Evolutionary conservation across 2,113 vertebrate species (phyloP), one percentile per base, ranked within the genome.

Genomic region (Danionella cerebrum): DNA sequence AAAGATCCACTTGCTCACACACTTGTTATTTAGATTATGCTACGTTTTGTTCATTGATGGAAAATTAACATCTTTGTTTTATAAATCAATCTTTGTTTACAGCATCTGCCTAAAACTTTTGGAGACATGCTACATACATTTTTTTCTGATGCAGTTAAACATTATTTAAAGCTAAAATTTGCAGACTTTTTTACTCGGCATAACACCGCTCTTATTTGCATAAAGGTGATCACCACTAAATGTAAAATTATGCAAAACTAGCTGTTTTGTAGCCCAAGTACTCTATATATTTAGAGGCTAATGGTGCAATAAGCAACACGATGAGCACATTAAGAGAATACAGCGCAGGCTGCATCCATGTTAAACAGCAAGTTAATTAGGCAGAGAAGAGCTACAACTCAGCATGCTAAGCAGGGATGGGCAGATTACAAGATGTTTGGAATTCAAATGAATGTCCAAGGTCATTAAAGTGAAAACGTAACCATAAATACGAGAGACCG

Each of bases 311-410:
- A 63, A 48, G 42, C 58, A 29, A 24, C 25, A 62, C 39, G 36
- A 22, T 55, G 19, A 38, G 53, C 29, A 42, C 27, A 35, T 48
- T 33, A 22, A 35, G 42, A 35, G 42, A 48, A 63, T 36, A 36
- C 59, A 35, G 29, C 42, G 22, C 27, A 27, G 36, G 55, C 36
- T 42, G 27, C 24, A 41, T 59, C n/a, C 22, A 36, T 63, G 42
- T 48, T 63, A 63, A 63, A 48, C 29, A 63, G 59, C 27, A 21
- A 62, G 41, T 19, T 63, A 63, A 48, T 63, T 48, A 63, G 42
- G 44, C 59, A 48, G 27, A 1, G 29, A 63, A 63, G 41, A 63
- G 29, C 25, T 63, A 14, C 59, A 48, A 35, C 59, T 29, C 18
- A 63, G 44, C 27, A 35, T 48, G 60, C 60, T 48, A 63, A 48